Conservation (phyloP, 2,797 vertebrate species). For the Typhlichthys subterraneus region DNA sequence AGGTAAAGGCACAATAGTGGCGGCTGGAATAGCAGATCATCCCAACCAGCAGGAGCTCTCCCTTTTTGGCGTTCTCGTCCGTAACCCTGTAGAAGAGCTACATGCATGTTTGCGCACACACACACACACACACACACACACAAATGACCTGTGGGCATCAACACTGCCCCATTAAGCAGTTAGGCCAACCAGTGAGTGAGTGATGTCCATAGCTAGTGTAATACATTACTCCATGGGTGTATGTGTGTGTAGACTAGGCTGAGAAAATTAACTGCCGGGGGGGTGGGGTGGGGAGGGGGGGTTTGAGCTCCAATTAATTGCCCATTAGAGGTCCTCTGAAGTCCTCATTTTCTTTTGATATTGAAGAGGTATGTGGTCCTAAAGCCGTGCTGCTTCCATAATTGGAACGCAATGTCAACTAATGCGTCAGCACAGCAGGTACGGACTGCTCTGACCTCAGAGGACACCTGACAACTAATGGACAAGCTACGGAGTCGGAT, state of each 20-base stretch:
- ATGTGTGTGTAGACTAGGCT: constrained; percentile 38
- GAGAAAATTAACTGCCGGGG: constrained; percentile 27
- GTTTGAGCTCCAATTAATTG: too few species aligned
- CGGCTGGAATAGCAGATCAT: constrained; percentile 96
- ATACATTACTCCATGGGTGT: constrained; percentile 34
- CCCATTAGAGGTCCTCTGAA: too few species aligned
- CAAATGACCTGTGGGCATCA: constrained; percentile 29
- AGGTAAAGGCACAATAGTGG: constrained; percentile 97
- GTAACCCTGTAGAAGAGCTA: constrained; percentile 97
- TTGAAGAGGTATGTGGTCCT: neutral
- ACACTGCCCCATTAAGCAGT: neutral
- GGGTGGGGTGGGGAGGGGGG: too few species aligned
- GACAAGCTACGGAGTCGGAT: too few species aligned
- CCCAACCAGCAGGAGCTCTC: constrained; percentile 90
- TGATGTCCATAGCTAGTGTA: constrained; percentile 32
- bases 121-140: constrained; percentile 11
- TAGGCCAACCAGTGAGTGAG: constrained; percentile 22
- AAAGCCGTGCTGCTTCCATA: neutral
- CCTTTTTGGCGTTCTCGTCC: constrained; percentile 92
- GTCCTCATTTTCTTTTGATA: too few species aligned
- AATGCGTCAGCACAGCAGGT: neutral
- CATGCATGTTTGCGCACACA: constrained; percentile 9
- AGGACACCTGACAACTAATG: neutral
- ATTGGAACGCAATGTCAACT: neutral
- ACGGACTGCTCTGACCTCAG: neutral